A percentile compares a stretch with the other conserved stretches of the same genome.
Conservation (phyloP, 37 sponge, comb jelly and placozoan species). For the Oopsacas minuta region DNA sequence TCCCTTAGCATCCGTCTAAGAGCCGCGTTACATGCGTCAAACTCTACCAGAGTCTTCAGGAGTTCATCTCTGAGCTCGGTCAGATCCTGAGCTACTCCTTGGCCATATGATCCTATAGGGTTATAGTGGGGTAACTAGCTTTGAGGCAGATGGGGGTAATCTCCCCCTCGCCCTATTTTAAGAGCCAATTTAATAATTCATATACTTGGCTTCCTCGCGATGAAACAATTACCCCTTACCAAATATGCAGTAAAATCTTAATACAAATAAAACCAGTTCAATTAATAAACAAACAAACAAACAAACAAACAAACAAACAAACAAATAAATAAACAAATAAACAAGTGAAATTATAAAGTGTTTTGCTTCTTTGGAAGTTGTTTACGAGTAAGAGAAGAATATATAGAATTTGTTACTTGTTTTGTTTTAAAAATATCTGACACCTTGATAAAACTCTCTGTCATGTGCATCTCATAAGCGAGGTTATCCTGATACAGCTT, state of each 20-base stretch:
- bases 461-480: not conserved
- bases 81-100: not conserved
- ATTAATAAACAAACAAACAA: too few species aligned
- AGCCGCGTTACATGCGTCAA: not conserved
- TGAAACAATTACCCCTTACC: too few species aligned
- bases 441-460: not conserved
- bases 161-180: too few species aligned
- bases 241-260: too few species aligned
- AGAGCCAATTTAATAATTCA: too few species aligned
- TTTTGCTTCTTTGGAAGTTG: not conserved
- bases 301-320: too few species aligned
- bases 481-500: not conserved
- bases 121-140: not conserved
- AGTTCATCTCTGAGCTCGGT: not conserved
- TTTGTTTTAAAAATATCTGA: constrained; percentile 8
- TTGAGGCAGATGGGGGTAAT: too few species aligned
- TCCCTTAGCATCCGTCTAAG: not conserved
- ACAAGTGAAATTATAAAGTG: not conserved
- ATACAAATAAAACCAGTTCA: too few species aligned
- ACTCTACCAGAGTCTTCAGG: constrained; percentile 5
- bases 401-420: not conserved
- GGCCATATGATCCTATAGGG: not conserved
- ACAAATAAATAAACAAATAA: not conserved
- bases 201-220: too few species aligned
- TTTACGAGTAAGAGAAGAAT: not conserved